Evolutionary conservation across 30 jellyfish, hydroid and myxozoan genomes (phyloP).

Genomic region (Mastigias papua): DNA sequence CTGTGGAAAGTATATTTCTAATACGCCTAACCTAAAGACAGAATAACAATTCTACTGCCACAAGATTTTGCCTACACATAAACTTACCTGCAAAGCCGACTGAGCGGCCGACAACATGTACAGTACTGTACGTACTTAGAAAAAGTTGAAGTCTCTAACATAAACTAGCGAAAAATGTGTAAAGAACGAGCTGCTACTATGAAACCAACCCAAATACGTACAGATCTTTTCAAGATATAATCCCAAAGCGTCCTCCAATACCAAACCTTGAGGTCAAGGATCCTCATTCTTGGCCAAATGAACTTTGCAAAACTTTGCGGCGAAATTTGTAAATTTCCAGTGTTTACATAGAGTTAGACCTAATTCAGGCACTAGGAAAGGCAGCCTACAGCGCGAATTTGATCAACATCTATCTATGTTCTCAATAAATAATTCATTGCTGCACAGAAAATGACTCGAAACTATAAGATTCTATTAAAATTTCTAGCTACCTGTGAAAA

Average conservation of each 20-base stretch:
- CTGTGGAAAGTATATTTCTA: no score
- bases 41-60: no score
- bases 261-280: slow-evolving; percentile 27
- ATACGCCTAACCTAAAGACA: no score
- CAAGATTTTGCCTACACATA: no score
- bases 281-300: not conserved
- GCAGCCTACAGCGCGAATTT: not conserved
- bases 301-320: not conserved
- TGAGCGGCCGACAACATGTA: no score
- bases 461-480: not conserved
- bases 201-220: not conserved
- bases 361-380: not conserved
- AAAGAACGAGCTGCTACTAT: not conserved
- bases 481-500: not conserved
- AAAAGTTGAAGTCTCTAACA: no score
- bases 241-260: slow-evolving; percentile 28
- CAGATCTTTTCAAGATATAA: slow-evolving; percentile 19
- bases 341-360: not conserved
- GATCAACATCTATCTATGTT: not conserved
- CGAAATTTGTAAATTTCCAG: not conserved
- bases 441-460: not conserved
- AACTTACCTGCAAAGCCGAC: no score
- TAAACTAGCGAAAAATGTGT: not conserved
- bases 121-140: no score
- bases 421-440: not conserved